phyloP scores from a whole-genome alignment of 2,113 vertebrate species.

The Sterrhoptilus dennistouni region DNA sequence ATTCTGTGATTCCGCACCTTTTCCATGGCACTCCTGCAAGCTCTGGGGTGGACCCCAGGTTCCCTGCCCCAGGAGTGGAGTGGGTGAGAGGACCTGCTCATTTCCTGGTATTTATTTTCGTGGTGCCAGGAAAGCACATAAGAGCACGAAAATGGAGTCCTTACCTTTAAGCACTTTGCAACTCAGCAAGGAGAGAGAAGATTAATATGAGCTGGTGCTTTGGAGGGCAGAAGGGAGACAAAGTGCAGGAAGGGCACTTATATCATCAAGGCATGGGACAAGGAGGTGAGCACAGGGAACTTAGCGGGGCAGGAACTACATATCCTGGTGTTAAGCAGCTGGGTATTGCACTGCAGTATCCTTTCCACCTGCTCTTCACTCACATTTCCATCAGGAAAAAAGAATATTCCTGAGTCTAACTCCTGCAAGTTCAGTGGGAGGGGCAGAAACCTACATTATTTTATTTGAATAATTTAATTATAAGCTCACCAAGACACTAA shows the following conservation, averaged over 20 bases:
- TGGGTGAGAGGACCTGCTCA: neutral
- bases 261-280: neutral
- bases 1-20: neutral
- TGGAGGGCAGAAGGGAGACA: slow-evolving; percentile 19
- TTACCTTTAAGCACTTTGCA: slow-evolving; percentile 1
- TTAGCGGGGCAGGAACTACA: neutral
- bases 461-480: neutral
- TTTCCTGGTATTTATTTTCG: neutral
- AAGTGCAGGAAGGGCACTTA: neutral
- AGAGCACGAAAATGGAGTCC: neutral
- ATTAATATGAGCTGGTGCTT: slow-evolving; percentile 30
- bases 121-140: neutral
- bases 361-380: neutral
- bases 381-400: neutral
- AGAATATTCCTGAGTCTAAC: neutral
- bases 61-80: neutral
- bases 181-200: slow-evolving; percentile 19
- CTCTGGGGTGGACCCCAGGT: neutral
- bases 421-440: neutral
- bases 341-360: neutral
- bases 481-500: neutral
- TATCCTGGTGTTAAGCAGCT: neutral
- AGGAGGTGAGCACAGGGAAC: neutral
- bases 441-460: neutral
- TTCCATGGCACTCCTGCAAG: neutral